Conservation (phyloP, 2,797 vertebrate species). For the Anabacerthia variegaticeps region DNA sequence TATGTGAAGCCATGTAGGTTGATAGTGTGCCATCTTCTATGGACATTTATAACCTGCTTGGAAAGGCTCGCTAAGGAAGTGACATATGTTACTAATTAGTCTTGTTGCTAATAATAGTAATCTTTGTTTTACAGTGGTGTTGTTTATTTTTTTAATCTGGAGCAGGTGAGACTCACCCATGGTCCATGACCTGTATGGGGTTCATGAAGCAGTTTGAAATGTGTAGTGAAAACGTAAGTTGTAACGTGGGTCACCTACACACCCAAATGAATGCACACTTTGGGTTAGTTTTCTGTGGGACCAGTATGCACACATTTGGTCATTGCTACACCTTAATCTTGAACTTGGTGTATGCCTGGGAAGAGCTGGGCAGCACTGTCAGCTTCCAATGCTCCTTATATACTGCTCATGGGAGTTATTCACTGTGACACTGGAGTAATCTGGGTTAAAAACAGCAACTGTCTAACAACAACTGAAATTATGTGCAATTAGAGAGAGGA, state of each 20-base stretch:
- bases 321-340: background rate
- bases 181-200: background rate
- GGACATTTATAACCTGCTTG: constrained; percentile 40
- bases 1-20: constrained; percentile 10
- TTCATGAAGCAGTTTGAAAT: background rate
- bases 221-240: background rate
- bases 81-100: constrained; percentile 15
- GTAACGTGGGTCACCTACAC: background rate
- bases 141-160: background rate
- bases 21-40: background rate
- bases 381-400: background rate
- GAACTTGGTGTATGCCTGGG: background rate
- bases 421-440: background rate
- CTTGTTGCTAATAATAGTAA: constrained; percentile 38
- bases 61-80: constrained; percentile 20
- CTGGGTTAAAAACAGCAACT: background rate
- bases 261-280: background rate
- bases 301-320: background rate
- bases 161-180: constrained; percentile 27
- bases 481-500: background rate
- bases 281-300: background rate
- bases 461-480: background rate
- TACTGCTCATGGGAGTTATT: background rate
- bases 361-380: background rate
- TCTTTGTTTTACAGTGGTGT: background rate